Percentiles rank a stretch among this genome's conserved stretches.
Evolutionary conservation across 2,888 invertebrate genomes (phyloP).

Genomic region (Rapana venosa): DNA sequence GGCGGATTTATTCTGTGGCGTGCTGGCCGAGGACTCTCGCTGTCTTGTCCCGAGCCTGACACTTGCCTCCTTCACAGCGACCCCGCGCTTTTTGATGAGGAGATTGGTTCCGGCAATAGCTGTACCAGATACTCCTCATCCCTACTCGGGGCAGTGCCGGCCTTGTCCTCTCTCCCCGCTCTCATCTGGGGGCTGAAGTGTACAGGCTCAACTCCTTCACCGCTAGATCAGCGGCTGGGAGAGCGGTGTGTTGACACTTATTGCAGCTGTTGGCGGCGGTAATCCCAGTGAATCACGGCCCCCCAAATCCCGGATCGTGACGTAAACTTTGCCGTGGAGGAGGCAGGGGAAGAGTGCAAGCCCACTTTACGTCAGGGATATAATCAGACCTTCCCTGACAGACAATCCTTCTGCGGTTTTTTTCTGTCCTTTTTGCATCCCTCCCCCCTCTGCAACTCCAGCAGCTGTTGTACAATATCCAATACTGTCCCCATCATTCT

Average conservation of each 20-base stretch:
- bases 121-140: conserved; percentile 33
- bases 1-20: conserved; percentile 47
- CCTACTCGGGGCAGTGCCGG: conserved; percentile 25
- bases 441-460: not conserved
- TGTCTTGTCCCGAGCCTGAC: conserved; percentile 31
- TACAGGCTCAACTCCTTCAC: conserved; percentile 12
- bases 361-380: conserved; percentile 15
- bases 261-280: conserved; percentile 16
- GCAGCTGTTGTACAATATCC: not conserved
- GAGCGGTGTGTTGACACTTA: conserved; percentile 31
- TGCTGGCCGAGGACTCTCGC: conserved; percentile 34
- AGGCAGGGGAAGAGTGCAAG: not conserved
- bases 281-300: conserved; percentile 23
- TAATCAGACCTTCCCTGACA: conserved; percentile 19
- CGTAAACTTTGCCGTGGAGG: not conserved
- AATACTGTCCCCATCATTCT: not conserved
- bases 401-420: not conserved
- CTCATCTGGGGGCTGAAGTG: conserved; percentile 18
- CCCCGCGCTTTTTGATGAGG: conserved; percentile 36
- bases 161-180: conserved; percentile 23
- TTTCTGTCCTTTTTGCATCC: not conserved
- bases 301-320: not conserved
- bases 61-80: conserved; percentile 25
- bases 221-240: conserved; percentile 26
- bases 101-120: conserved; percentile 37